Base-by-base conservation (phyloP, 1,140 invertebrate species). In the Apis laboriosa region DNA sequence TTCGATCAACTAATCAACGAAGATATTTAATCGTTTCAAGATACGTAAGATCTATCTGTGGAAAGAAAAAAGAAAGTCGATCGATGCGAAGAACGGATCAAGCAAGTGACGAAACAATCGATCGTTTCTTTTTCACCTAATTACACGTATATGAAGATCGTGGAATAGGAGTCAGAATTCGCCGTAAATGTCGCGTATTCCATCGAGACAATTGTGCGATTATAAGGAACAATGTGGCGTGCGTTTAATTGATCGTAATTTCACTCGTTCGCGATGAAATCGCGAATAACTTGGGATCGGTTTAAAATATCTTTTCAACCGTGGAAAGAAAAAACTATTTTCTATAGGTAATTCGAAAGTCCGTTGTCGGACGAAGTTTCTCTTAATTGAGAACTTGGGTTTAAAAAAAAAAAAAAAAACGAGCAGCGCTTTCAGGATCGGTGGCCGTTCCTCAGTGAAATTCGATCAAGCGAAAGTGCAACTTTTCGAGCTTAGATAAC, bases 261-360 rank as follows among this genome's bases (percentile, higher is more conserved):
- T 77, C 64, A 77, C 73, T 66, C 34, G 15, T 34, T 15, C 11
- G 11, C 17, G 49, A 68, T 51, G 63, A 28, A 76, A 13, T 28
- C n/a, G 34, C 0, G 24, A 17, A 19, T 64, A 43, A 51, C 56
- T 34, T 34, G 24, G 61, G 34, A 43, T 53, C n/a, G 24, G 64
- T 60, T 43, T 43, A 43, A 55, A 67, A 53, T 60, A 55, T 70
- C 56, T 82, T 77, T 55, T 70, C 74, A 77, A 68, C 19, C 74
- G 21, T 68, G 73, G 64, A 68, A 82, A 60, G 80, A 82, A 82
- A 82, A 82, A 77, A 15, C 7, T 64, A 82, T 82, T 82, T 82
- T 82, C 80, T 82, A 34, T 34, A 82, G 55, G 28, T 64, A 77
- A 82, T 82, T 82, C 74, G 80, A 82, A 82, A 82, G 80, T 82